These are phyloP conservation scores for Caenorhabditis auriculariae DNA, from an alignment of 2,888 invertebrate species.

Conservation along the genomic window DNA sequence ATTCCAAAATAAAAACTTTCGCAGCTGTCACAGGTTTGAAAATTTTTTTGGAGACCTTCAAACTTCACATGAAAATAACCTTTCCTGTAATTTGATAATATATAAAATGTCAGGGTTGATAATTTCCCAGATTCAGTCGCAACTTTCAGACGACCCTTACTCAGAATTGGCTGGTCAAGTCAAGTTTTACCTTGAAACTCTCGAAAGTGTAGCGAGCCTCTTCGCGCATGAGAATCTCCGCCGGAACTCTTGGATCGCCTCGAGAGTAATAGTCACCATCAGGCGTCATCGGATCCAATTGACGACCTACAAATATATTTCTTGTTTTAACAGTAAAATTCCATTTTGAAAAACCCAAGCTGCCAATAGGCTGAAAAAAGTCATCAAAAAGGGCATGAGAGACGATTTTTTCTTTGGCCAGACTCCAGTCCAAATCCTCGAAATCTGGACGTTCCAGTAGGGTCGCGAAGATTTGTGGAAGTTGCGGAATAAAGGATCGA, in stretches of 20 bases:
- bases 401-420: slow-evolving; percentile 81
- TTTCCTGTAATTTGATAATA: too few relatives aligned
- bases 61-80: too few relatives aligned
- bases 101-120: too few relatives aligned
- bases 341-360: background rate
- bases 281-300: slow-evolving; percentile 13
- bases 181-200: too few relatives aligned
- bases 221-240: slow-evolving; percentile 27
- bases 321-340: background rate
- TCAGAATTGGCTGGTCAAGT: too few relatives aligned
- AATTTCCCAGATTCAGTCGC: too few relatives aligned
- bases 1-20: too few relatives aligned
- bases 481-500: slow-evolving; percentile 36
- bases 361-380: slow-evolving; percentile 70
- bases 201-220: slow-evolving; percentile 28
- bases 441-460: slow-evolving; percentile 66
- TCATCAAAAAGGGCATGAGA: slow-evolving; percentile 89
- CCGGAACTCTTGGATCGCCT: slow-evolving; percentile 28
- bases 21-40: too few relatives aligned
- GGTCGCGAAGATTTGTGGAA: slow-evolving; percentile 37
- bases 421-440: slow-evolving; percentile 77
- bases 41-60: too few relatives aligned
- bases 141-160: too few relatives aligned
- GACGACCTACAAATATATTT: slow-evolving; percentile 5
- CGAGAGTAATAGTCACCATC: slow-evolving; percentile 5